These are phyloP conservation scores for Drosophila prostipennis DNA, from an alignment of 2,888 invertebrate species.

Conservation along the genomic window DNA sequence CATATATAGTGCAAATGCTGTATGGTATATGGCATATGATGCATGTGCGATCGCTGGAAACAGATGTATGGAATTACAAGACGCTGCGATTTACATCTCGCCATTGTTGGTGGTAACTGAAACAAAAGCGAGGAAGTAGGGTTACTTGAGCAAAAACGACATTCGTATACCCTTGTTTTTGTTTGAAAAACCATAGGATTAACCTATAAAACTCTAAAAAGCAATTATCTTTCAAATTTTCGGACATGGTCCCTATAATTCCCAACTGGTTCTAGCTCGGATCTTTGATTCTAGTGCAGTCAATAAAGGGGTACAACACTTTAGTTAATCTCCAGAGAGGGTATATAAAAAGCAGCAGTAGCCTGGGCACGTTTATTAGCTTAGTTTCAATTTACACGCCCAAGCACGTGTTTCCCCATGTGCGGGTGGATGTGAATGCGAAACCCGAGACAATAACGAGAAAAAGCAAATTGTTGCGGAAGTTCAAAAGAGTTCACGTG, in stretches of 20 bases:
- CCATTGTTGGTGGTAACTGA: constrained; percentile 57
- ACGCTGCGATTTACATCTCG: constrained; percentile 68
- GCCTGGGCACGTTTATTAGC: constrained; percentile 48
- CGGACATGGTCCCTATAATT: background rate
- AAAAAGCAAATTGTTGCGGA: constrained; percentile 59
- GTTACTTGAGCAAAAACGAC: background rate
- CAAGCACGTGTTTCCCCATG: constrained; percentile 62
- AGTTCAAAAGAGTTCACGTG: constrained; percentile 74
- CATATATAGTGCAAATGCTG: background rate
- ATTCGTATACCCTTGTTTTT: background rate
- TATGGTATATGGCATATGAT: constrained; percentile 9
- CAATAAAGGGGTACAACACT: no score
- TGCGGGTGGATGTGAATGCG: constrained; percentile 46
- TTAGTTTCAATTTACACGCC: constrained; percentile 64
- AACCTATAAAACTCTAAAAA: background rate
- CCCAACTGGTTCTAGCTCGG: background rate
- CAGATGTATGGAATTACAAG: constrained; percentile 72
- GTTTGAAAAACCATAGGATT: background rate
- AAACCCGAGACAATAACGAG: constrained; percentile 66
- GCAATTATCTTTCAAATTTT: background rate
- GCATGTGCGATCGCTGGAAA: constrained; percentile 29
- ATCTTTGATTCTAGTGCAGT: background rate
- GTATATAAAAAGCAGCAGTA: background rate
- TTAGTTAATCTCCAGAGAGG: background rate
- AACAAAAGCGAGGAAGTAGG: constrained; percentile 12